Evolutionary conservation across 2,797 vertebrate species (phyloP).

Genomic region (Pangasius mekongensis): DNA sequence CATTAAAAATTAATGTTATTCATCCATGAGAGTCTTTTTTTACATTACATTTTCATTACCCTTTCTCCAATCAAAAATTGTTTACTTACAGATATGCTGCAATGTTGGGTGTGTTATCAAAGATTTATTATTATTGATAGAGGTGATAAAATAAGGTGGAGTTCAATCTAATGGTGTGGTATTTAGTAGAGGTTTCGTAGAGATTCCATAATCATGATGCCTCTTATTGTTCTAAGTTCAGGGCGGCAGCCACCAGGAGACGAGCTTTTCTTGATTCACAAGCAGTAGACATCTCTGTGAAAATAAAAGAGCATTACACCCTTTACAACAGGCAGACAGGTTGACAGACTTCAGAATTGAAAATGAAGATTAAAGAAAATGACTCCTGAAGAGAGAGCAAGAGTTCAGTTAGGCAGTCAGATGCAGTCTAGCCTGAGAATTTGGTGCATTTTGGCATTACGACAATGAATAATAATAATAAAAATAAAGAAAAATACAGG

Average conservation of each 20-base stretch:
- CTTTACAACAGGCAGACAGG: conserved; percentile 26
- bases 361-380: conserved; percentile 26
- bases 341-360: conserved; percentile 35
- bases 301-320: conserved; percentile 43
- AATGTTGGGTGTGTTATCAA: not conserved
- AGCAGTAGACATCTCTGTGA: conserved; percentile 32
- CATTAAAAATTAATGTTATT: not conserved
- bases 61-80: not conserved
- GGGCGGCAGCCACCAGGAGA: conserved; percentile 23
- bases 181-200: not conserved
- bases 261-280: conserved; percentile 22
- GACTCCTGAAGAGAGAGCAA: conserved; percentile 23
- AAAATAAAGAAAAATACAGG: not conserved
- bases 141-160: not conserved
- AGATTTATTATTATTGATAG: not conserved
- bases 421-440: conserved; percentile 14
- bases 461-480: not conserved
- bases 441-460: not conserved
- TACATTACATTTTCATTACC: not conserved
- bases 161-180: not conserved
- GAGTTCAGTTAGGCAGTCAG: conserved; percentile 16
- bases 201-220: conserved; percentile 27
- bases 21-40: not conserved
- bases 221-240: conserved; percentile 7
- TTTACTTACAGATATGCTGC: not conserved